Percentiles rank a stretch among this genome's conserved stretches.
Conservation (phyloP, 2,113 vertebrate species). For the Ageneiosus marmoratus region DNA sequence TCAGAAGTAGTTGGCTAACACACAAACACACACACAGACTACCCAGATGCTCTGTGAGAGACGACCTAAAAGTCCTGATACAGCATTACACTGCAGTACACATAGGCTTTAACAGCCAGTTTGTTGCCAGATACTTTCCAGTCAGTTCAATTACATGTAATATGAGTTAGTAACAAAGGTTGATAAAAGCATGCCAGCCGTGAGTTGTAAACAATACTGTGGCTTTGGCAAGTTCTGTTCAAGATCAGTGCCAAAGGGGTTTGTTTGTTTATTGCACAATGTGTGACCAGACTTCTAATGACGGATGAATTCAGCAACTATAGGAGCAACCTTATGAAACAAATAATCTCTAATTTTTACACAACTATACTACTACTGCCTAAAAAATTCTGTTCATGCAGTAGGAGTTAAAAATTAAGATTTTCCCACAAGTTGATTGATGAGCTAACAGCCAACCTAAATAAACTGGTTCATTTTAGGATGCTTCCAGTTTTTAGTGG, state of each 20-base stretch:
- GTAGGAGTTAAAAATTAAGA: not conserved
- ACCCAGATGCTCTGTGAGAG: constrained; percentile 5
- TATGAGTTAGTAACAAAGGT: not conserved
- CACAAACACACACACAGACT: not conserved
- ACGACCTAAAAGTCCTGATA: not conserved
- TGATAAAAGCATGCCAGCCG: not conserved
- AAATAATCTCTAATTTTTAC: not conserved
- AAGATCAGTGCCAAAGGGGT: not conserved
- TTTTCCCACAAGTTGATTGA: not conserved
- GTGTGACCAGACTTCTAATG: not conserved
- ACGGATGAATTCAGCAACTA: not conserved
- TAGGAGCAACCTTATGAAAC: not conserved
- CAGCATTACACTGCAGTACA: constrained; percentile 11
- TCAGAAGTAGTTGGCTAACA: not conserved
- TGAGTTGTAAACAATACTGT: not conserved
- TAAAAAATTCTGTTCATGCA: not conserved
- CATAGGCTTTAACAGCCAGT: constrained; percentile 4
- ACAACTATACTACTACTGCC: not conserved
- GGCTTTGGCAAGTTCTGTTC: not conserved
- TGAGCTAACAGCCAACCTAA: not conserved
- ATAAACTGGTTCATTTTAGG: not conserved
- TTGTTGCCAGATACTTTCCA: not conserved
- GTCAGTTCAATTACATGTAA: not conserved
- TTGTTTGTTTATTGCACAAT: not conserved
- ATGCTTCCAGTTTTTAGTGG: too few relatives aligned